Conservation (phyloP, 2,113 vertebrate genomes). For the Embiotoca jacksoni region DNA sequence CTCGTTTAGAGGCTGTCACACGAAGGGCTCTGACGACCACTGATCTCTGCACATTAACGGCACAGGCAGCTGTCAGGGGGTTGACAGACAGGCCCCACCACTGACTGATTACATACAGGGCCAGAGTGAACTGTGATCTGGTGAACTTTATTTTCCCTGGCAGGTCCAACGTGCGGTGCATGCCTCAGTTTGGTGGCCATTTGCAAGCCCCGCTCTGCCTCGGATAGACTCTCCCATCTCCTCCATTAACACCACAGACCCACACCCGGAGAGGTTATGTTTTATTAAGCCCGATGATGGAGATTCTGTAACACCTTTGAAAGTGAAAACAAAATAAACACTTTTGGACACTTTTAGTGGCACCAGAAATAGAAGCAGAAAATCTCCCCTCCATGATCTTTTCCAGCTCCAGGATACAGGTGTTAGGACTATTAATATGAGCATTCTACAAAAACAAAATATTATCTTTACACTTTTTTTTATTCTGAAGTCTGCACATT, state of each 20-base stretch:
- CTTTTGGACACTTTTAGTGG: constrained; percentile 49
- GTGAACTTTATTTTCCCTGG: constrained; percentile 85
- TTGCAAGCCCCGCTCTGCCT: constrained; percentile 31
- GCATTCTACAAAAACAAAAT: constrained; percentile 15
- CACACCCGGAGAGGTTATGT: constrained; percentile 62
- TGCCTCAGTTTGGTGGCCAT: constrained; percentile 62
- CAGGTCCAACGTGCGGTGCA: constrained; percentile 80
- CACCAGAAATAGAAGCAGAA: constrained; percentile 32
- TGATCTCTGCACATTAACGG: constrained; percentile 78
- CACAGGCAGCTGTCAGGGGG: constrained; percentile 74
- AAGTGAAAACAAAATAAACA: constrained; percentile 72
- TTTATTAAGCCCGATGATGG: constrained; percentile 73
- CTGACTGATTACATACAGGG: constrained; percentile 84
- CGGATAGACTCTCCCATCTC: constrained; percentile 57
- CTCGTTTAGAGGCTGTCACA: constrained; percentile 82
- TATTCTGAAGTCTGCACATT: constrained; percentile 38
- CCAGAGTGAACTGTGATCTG: constrained; percentile 82
- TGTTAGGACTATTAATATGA: constrained; percentile 5
- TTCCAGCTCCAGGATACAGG: background rate
- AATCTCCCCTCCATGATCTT: constrained; percentile 28
- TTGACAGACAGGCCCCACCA: constrained; percentile 78
- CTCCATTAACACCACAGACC: constrained; percentile 74
- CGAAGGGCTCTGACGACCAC: constrained; percentile 72
- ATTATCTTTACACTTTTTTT: constrained; percentile 31
- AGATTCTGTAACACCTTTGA: constrained; percentile 66